Evolutionary conservation across 2,888 invertebrate genomes (phyloP), one percentile per base, ranked within the genome.

Genomic region (Creontiades dilutus): DNA sequence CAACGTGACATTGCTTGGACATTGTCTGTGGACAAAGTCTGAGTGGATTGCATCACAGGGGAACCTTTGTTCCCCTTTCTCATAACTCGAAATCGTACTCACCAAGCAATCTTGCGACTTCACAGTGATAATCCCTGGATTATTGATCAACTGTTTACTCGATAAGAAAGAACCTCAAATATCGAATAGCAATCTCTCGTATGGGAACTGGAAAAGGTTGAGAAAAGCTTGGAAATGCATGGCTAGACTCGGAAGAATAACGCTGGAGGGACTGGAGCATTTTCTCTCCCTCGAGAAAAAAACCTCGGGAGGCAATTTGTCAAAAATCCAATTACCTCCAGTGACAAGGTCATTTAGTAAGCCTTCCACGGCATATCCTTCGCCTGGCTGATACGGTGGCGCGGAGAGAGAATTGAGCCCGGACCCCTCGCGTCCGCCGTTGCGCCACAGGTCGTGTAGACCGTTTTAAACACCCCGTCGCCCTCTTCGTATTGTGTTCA

Each of bases 341-440:
- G 78, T 80, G 88, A 88, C 88, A 88, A 78, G 88, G 78, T 88
- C 88, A 88, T 88, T 88, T 88, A 88, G 88, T 78, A 88, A 78
- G 52, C 88, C 80, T 78, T 88, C 88, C 46, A 80, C 37, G 88
- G 55, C 55, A 88, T 88, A 88, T 46, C 80, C 48, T 80, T 7
- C 47, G 46, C 48, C 19, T 80, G n/a, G 46, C 19, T 80, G 46
- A 47, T 48, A 80, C 80, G 80, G 78, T 16, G 16, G 80, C 28
- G 13, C n/a, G 47, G 46, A 46, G 80, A 28, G 80, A 16, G 47
- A 80, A 80, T 46, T 13, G 48, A 19, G 48, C 80, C 19, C 76
- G 9, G 27, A 23, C 76, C 76, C 37, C 46, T 37, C 11, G 5
- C 80, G 46, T 48, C 46, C 80, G 0, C 48, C 46, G 12, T 14